Base-by-base conservation (phyloP, 1,140 invertebrate species). In the Mizuhopecten yessoensis region DNA sequence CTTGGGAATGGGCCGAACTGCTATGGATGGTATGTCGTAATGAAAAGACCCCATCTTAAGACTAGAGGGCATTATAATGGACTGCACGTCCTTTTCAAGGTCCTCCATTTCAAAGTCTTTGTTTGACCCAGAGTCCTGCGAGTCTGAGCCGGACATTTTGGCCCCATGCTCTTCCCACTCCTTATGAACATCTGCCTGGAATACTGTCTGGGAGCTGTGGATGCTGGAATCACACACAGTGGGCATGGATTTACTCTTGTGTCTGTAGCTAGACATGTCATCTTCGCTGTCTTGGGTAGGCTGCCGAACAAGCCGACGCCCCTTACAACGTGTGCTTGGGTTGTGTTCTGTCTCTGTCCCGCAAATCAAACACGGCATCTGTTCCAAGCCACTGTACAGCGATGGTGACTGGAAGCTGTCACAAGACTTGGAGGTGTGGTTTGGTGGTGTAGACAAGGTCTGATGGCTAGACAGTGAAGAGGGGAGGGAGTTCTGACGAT, bases 111-210 rank as follows among this genome's bases (percentile, higher is more conserved):
- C 89, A 36, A 94, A 90, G 34, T 93, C 93, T 20, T 91, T 93
- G 86, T 93, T 94, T 3, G 94, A 95, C 10, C 87, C 87, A 0
- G 94, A 92, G 34, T 94, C 94, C 20, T 94, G 93, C n/a, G 94
- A 94, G 17, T 93, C 90, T 15, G 93, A 92, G 2, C 90, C 89
- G 10, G 94, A 93, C 7, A 92, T 89, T 17, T 42, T 87, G 49
- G 94, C 87, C 86, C 92, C 92, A 75, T 93, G 90, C 87, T 90
- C 89, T 34, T 93, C 94, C 95, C 95, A 96, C 86, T 95, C 95
- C 87, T 95, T 95, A 86, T 96, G 95, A 17, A 96, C 95, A 57
- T 96, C 95, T 7, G 95, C 95, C 34, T 95, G 94, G 49, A 95
- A 94, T 33, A 96, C 93, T 87, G 95, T 96, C 39, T 94, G 94